Evolutionary conservation across 2,113 vertebrate genomes (phyloP).

Genomic region (Odobenus rosmarus): DNA sequence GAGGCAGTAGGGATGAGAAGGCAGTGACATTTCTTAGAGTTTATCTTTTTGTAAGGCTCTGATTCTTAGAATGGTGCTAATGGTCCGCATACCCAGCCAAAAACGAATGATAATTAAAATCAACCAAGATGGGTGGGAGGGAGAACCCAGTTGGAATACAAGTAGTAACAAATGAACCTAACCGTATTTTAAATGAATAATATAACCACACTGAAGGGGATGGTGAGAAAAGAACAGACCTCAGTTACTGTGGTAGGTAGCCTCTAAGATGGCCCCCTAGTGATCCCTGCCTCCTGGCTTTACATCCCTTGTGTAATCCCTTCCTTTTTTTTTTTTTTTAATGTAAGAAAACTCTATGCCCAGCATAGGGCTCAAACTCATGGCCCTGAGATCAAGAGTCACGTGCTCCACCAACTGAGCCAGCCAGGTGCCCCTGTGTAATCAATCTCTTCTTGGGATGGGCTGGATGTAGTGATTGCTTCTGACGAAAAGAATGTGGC

Average conservation of each 20-base stretch:
- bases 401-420: background rate
- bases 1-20: background rate
- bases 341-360: background rate
- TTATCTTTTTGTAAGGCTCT: background rate
- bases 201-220: background rate
- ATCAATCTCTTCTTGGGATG: background rate
- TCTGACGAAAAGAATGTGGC: background rate
- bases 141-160: background rate
- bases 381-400: background rate
- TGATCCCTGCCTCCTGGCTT: background rate
- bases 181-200: background rate
- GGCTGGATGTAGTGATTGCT: background rate
- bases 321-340: background rate
- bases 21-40: background rate
- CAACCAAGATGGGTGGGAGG: background rate
- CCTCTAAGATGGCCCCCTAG: background rate
- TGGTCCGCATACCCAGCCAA: background rate
- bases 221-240: background rate
- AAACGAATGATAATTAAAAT: conserved; percentile 31
- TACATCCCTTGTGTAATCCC: background rate
- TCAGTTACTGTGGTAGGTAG: background rate
- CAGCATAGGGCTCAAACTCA: background rate
- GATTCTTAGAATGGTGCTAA: background rate
- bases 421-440: background rate
- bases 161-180: background rate